These are phyloP conservation scores for Hydropsyche tenuis DNA, from an alignment of 1,140 invertebrate species.

Conservation along the genomic window DNA sequence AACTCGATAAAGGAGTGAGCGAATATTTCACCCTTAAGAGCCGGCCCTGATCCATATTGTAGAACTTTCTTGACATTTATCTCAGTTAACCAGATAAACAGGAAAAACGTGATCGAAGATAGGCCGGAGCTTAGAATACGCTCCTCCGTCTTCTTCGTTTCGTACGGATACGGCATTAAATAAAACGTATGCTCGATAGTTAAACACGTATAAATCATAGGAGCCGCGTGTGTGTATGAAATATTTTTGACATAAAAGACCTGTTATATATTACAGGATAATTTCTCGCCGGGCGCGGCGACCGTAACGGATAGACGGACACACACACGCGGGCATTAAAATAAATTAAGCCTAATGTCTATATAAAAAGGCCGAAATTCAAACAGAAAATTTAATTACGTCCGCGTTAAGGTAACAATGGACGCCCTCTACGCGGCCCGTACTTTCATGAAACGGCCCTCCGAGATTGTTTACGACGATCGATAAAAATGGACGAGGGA, in stretches of 20 bases:
- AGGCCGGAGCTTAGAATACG: conserved; percentile 14
- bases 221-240: conserved; percentile 1
- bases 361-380: conserved; percentile 25
- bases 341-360: conserved; percentile 29
- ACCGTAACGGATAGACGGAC: conserved; percentile 5
- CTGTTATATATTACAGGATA: conserved; percentile 22
- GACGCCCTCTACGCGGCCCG: not conserved
- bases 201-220: conserved; percentile 24
- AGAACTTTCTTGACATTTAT: conserved; percentile 24
- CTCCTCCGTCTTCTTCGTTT: conserved; percentile 19
- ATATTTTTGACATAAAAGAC: conserved; percentile 27
- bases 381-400: conserved; percentile 18
- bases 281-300: conserved; percentile 8
- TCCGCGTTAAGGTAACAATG: not conserved
- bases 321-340: conserved; percentile 15
- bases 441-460: not conserved
- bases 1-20: not conserved
- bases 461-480: not conserved
- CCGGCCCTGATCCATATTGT: conserved; percentile 25
- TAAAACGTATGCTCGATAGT: conserved; percentile 13
- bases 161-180: conserved; percentile 8
- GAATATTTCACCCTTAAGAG: conserved; percentile 7
- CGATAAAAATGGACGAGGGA: conserved; percentile 17
- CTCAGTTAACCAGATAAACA: conserved; percentile 28
- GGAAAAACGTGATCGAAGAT: conserved; percentile 28